These are phyloP conservation scores for Bagarius yarrelli DNA, from an alignment of 2,113 vertebrate species.

Conservation along the genomic window DNA sequence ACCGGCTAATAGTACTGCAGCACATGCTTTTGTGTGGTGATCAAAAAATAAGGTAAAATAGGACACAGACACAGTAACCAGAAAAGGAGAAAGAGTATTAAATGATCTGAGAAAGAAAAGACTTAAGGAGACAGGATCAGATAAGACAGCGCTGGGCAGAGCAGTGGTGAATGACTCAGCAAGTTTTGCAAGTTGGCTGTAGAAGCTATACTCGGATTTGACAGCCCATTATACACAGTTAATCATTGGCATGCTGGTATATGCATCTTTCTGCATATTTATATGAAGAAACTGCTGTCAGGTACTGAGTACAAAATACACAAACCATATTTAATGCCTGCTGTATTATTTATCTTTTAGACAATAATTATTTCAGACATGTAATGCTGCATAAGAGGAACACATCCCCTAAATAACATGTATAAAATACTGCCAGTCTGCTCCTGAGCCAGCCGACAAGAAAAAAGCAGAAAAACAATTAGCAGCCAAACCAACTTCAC, in stretches of 20 bases:
- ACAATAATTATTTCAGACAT: neutral
- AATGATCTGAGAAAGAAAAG: slow-evolving; percentile 13
- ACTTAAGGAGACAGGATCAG: neutral
- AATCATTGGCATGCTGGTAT: neutral
- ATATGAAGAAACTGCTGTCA: neutral
- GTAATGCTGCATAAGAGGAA: neutral
- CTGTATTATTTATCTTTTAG: neutral
- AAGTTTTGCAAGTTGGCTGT: slow-evolving; percentile 40
- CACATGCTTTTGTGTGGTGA: neutral
- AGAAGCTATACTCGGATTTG: neutral
- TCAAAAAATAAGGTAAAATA: neutral
- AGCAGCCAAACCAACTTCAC: neutral
- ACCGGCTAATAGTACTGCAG: neutral
- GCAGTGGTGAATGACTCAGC: slow-evolving; percentile 64
- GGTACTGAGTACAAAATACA: neutral
- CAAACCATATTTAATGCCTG: neutral
- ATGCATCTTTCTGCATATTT: neutral
- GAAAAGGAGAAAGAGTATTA: neutral
- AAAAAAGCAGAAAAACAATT: neutral
- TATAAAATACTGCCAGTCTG: neutral
- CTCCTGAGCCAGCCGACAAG: neutral
- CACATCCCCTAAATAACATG: neutral
- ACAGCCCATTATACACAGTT: neutral
- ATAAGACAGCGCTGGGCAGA: slow-evolving; percentile 34
- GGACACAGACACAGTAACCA: neutral